A percentile compares a stretch with the other conserved stretches of the same genome.
These are phyloP conservation scores for Seriola rivoliana DNA, from an alignment of 2,113 vertebrate genomes.

Conservation along the genomic window DNA sequence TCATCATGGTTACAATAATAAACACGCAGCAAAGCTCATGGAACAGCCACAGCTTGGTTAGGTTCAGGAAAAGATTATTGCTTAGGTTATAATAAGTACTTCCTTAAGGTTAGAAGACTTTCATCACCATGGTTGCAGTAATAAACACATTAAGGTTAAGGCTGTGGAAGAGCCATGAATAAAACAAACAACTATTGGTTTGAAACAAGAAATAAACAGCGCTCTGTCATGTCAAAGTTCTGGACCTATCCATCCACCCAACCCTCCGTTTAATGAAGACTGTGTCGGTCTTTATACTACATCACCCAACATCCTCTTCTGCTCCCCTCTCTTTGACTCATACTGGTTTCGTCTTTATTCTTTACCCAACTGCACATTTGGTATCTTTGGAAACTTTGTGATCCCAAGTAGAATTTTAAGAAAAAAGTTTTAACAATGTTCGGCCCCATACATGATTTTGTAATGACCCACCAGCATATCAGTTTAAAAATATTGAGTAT, in stretches of 20 bases:
- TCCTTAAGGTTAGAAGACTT: no score
- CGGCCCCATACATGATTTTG: not conserved
- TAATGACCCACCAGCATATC: not conserved
- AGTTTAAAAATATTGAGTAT: not conserved
- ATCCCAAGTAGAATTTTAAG: not conserved
- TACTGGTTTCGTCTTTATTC: not conserved
- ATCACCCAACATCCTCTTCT: not conserved
- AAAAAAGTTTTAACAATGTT: slow-evolving; percentile 1
- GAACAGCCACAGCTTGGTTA: no score
- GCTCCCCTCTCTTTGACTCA: not conserved
- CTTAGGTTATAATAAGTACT: no score
- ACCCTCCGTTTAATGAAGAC: not conserved
- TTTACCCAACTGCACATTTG: not conserved
- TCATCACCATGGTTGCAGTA: no score
- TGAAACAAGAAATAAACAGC: no score
- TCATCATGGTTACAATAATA: no score
- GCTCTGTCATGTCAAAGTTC: not conserved
- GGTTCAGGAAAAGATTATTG: no score
- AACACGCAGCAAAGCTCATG: no score
- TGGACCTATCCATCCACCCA: not conserved
- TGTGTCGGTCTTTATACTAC: not conserved
- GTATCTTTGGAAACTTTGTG: not conserved
- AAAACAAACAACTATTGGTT: no score
- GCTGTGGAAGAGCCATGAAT: no score
- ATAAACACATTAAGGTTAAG: no score